These are phyloP conservation scores for Catharus bicknelli DNA, from an alignment of 2,113 vertebrate genomes.

Conservation along the genomic window DNA sequence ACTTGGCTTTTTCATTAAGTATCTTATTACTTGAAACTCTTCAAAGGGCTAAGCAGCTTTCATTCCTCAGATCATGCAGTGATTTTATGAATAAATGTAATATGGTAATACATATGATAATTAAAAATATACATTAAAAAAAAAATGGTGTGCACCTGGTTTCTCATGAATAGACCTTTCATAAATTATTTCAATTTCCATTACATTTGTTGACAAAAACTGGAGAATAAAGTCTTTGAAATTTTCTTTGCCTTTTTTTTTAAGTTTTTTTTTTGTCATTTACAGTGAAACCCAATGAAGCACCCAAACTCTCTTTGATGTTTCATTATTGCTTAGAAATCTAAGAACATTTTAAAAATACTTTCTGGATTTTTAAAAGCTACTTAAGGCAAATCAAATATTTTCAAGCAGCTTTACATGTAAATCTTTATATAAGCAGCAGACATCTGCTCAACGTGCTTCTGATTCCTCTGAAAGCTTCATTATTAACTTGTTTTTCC, in stretches of 20 bases:
- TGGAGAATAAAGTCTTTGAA: neutral
- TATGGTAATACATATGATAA: constrained; percentile 13
- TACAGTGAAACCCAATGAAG: accelerated
- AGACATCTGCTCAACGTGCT: neutral
- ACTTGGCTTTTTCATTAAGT: constrained; percentile 41
- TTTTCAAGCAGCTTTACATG: neutral
- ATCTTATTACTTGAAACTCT: constrained; percentile 24
- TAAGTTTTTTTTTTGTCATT: neutral
- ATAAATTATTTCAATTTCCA: constrained; percentile 4
- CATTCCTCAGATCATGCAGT: neutral
- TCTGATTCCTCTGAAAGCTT: neutral
- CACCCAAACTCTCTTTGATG: neutral
- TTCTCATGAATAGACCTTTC: neutral
- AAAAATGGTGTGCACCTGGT: neutral
- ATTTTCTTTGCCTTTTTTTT: neutral
- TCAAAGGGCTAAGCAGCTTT: constrained; percentile 48
- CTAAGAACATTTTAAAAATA: neutral
- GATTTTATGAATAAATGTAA: constrained; percentile 50
- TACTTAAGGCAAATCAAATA: neutral
- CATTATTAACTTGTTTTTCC: neutral
- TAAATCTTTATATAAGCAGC: neutral
- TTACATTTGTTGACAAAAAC: constrained; percentile 6
- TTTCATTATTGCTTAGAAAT: neutral
- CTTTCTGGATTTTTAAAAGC: neutral
- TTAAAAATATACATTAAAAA: neutral